Percentiles rank a stretch among this genome's conserved stretches.
Conservation (phyloP, 1,140 invertebrate species). For the Idris sp. region DNA sequence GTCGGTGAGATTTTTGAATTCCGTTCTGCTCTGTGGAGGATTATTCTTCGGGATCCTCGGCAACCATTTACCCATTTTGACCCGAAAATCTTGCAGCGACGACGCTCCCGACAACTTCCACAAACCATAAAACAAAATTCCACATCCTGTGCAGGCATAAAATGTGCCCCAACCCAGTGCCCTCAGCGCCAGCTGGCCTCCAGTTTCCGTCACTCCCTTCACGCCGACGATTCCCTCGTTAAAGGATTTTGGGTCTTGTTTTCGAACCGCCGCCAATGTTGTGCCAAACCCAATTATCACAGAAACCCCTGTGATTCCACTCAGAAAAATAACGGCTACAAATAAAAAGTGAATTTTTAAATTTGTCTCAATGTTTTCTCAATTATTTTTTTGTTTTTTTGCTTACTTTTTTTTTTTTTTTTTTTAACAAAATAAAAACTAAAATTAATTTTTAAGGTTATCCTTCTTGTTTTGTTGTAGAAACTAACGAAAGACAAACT, state of each 20-base stretch:
- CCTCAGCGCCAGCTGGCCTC: constrained; percentile 86
- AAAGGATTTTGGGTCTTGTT: constrained; percentile 88
- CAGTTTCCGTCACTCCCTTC: constrained; percentile 85
- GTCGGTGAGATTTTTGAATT: constrained; percentile 90
- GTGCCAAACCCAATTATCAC: constrained; percentile 89
- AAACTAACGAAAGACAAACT: background rate
- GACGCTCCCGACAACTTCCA: constrained; percentile 93
- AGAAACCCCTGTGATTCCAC: constrained; percentile 87
- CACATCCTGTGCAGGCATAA: constrained; percentile 90
- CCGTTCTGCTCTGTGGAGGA: constrained; percentile 88
- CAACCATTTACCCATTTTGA: constrained; percentile 84
- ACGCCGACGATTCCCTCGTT: constrained; percentile 84
- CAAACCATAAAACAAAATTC: constrained; percentile 88
- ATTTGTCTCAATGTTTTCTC: too few relatives aligned
- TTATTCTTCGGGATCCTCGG: constrained; percentile 89
- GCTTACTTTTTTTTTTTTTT: background rate
- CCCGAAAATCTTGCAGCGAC: constrained; percentile 86
- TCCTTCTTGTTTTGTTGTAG: background rate
- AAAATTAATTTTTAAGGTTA: constrained; percentile 17
- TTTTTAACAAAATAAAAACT: constrained; percentile 4
- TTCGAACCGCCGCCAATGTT: constrained; percentile 87
- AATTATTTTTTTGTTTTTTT: too few relatives aligned
- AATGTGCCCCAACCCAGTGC: constrained; percentile 92
- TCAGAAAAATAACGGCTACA: constrained; percentile 80
- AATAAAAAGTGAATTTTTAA: too few relatives aligned